Percentiles rank a stretch among this genome's conserved stretches.
Evolutionary conservation across 2,113 vertebrate species (phyloP).

Genomic region (Serilophus lunatus): DNA sequence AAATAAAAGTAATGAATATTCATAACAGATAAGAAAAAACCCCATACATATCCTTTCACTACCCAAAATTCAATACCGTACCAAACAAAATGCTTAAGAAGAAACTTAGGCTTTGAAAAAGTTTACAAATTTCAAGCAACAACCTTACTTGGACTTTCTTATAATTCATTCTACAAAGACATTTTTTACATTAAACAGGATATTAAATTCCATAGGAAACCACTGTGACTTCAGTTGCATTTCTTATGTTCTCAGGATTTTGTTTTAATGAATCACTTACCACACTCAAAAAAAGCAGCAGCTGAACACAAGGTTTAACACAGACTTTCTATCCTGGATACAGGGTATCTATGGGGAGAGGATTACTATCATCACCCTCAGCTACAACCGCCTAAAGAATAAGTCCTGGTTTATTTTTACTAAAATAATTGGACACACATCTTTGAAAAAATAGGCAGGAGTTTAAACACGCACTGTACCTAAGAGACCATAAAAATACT

Average conservation of each 20-base stretch:
- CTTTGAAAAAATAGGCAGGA: not conserved
- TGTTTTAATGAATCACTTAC: not conserved
- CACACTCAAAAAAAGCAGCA: not conserved
- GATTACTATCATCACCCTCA: not conserved
- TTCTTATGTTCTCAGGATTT: not conserved
- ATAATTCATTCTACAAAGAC: not conserved
- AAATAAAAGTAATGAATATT: not conserved
- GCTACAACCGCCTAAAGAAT: not conserved
- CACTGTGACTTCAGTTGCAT: not conserved
- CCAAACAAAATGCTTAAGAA: not conserved
- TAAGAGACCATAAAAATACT: not conserved
- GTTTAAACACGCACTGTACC: not conserved
- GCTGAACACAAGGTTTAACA: not conserved
- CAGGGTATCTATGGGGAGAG: not conserved
- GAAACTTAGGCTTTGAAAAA: not conserved
- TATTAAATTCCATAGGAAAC: slow-evolving; percentile 1
- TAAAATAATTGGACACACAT: not conserved
- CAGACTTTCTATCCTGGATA: not conserved
- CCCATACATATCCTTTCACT: not conserved
- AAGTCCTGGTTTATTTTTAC: not conserved
- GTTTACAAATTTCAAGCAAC: not conserved
- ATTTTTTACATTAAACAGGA: not conserved
- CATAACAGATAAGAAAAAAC: not conserved
- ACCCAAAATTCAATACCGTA: not conserved
- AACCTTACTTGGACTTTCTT: not conserved